Conservation (phyloP, 2,888 invertebrate genomes). For the Cantharis rustica region DNA sequence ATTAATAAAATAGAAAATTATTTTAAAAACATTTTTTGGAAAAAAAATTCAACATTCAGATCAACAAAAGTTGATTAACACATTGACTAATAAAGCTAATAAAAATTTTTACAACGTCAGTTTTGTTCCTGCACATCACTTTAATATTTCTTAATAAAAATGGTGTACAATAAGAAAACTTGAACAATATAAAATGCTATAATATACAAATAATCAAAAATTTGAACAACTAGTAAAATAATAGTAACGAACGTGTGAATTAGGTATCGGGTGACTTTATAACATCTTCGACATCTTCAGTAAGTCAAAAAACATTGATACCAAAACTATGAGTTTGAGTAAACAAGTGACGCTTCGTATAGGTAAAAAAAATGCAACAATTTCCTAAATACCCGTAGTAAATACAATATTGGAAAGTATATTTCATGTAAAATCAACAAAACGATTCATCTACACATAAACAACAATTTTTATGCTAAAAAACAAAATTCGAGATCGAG, state of each 20-base stretch:
- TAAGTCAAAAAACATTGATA: conserved; percentile 21
- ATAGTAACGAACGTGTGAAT: conserved; percentile 48
- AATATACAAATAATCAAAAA: conserved; percentile 33
- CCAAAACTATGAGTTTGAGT: background rate
- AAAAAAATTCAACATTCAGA: background rate
- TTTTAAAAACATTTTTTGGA: background rate
- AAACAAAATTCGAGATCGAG: background rate
- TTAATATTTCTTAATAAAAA: background rate
- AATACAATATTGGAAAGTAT: conserved; percentile 4
- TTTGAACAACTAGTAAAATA: conserved; percentile 49
- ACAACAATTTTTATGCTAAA: background rate
- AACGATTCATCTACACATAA: conserved; percentile 7
- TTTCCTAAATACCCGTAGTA: conserved; percentile 28
- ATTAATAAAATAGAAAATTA: conserved; percentile 1
- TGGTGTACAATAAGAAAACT: conserved; percentile 7
- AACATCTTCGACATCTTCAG: conserved; percentile 28
- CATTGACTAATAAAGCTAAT: background rate
- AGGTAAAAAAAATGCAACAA: conserved; percentile 20
- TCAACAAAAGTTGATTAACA: background rate
- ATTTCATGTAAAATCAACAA: conserved; percentile 12
- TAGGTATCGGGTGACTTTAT: conserved; percentile 44
- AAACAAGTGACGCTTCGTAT: conserved; percentile 3
- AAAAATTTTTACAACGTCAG: conserved; percentile 7
- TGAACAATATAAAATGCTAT: conserved; percentile 8
- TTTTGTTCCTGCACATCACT: background rate